Evolutionary conservation across 2,888 invertebrate species (phyloP).

Genomic region (Dynastes tityus): DNA sequence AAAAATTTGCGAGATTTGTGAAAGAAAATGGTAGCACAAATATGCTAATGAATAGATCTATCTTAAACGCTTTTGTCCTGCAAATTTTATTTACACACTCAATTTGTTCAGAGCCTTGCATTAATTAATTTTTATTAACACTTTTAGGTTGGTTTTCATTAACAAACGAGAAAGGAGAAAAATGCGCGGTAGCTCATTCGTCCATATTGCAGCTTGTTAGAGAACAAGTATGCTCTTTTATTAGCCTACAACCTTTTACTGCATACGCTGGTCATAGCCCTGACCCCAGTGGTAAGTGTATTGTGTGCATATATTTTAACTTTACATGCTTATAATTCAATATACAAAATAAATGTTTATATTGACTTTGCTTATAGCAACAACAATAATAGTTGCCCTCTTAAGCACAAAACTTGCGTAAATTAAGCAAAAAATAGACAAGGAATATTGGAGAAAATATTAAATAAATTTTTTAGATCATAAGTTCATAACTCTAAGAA

Average conservation of each 20-base stretch:
- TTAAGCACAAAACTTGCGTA: no score
- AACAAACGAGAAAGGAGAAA: conserved; percentile 78
- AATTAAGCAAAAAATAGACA: no score
- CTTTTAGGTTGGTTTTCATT: conserved; percentile 80
- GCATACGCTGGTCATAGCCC: conserved; percentile 72
- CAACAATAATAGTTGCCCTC: neutral
- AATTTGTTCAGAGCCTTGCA: neutral
- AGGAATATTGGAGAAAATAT: no score
- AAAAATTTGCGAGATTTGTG: no score
- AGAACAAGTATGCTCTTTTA: conserved; percentile 80
- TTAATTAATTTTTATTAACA: conserved; percentile 19
- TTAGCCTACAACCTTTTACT: conserved; percentile 77
- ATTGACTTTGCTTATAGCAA: neutral
- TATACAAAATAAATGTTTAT: neutral
- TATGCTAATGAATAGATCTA: no score
- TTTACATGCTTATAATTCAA: conserved; percentile 36
- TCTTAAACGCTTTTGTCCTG: no score
- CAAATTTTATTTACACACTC: no score
- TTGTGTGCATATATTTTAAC: conserved; percentile 36
- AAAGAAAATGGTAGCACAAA: no score
- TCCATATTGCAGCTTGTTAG: conserved; percentile 79
- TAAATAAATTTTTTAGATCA: no score
- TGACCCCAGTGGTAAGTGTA: conserved; percentile 64
- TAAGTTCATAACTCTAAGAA: no score
- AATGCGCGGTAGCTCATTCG: conserved; percentile 78